Percentiles rank a stretch among this genome's conserved stretches.
phyloP scores from a whole-genome alignment of 2,113 vertebrate genomes.

The Caranx ignobilis region DNA sequence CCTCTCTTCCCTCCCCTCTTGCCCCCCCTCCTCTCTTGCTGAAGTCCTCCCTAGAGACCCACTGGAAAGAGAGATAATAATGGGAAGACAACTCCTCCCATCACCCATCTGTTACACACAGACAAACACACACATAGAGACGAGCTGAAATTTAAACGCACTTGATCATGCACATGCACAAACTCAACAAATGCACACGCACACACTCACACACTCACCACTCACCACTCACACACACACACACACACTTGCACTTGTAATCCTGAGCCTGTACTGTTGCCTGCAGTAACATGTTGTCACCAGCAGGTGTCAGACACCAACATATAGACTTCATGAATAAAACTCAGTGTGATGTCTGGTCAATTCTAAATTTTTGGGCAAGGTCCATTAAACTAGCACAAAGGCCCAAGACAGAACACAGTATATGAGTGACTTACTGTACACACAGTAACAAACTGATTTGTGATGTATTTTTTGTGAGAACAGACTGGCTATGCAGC shows the following conservation, averaged over 20 bases:
- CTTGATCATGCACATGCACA: neutral
- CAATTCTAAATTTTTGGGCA: neutral
- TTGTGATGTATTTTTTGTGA: too few relatives aligned
- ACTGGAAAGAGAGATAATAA: conserved; percentile 47
- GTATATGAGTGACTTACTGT: too few relatives aligned
- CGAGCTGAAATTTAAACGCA: neutral
- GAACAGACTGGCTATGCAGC: neutral
- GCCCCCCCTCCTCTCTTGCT: conserved; percentile 15
- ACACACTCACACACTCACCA: neutral
- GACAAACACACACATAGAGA: neutral
- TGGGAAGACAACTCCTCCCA: conserved; percentile 20
- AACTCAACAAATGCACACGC: neutral
- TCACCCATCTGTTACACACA: conserved; percentile 59
- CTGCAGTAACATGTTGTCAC: conserved; percentile 25
- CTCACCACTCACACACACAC: neutral
- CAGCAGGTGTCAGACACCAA: conserved; percentile 69
- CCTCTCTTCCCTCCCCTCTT: neutral
- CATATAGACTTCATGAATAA: neutral
- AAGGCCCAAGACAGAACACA: neutral
- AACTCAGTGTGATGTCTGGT: neutral
- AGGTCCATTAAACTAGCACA: neutral
- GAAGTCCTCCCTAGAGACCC: conserved; percentile 48
- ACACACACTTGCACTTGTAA: neutral
- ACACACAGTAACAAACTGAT: too few relatives aligned
- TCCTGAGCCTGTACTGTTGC: neutral